A percentile compares a stretch with the other conserved stretches of the same genome.
Evolutionary conservation across 2,888 invertebrate genomes (phyloP).

Genomic region (Tetragnatha montana): DNA sequence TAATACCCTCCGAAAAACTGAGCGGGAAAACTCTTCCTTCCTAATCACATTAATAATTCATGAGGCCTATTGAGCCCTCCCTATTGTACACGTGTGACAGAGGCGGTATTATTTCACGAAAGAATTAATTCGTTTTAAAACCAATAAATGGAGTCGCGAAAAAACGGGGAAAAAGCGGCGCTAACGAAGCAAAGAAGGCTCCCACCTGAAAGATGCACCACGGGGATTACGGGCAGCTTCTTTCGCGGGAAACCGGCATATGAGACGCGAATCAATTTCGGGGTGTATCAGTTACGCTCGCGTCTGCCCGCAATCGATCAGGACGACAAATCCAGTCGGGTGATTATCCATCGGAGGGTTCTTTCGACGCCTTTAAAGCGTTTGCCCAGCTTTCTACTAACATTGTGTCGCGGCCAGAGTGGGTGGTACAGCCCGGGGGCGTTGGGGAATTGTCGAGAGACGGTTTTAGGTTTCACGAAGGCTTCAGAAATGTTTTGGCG

Average conservation of each 20-base stretch:
- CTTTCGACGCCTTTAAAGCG: too few relatives aligned
- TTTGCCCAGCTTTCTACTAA: too few relatives aligned
- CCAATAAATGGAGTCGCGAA: slow-evolving; percentile 7
- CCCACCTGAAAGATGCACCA: slow-evolving; percentile 30
- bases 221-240: slow-evolving; percentile 41
- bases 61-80: background rate
- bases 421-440: too few relatives aligned
- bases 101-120: slow-evolving; percentile 9
- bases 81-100: slow-evolving; percentile 10
- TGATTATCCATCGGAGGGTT: too few relatives aligned
- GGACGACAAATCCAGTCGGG: too few relatives aligned
- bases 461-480: too few relatives aligned
- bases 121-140: slow-evolving; percentile 35
- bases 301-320: too few relatives aligned
- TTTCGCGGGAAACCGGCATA: background rate
- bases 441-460: too few relatives aligned
- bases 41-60: slow-evolving; percentile 35
- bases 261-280: too few relatives aligned
- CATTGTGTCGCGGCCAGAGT: too few relatives aligned
- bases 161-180: slow-evolving; percentile 10
- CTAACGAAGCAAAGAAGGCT: background rate
- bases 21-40: background rate
- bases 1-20: background rate
- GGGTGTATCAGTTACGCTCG: too few relatives aligned
- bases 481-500: too few relatives aligned